Evolutionary conservation across 2,888 invertebrate genomes (phyloP), one percentile per base, ranked within the genome.

Genomic region (Aleiodes leptofemur): DNA sequence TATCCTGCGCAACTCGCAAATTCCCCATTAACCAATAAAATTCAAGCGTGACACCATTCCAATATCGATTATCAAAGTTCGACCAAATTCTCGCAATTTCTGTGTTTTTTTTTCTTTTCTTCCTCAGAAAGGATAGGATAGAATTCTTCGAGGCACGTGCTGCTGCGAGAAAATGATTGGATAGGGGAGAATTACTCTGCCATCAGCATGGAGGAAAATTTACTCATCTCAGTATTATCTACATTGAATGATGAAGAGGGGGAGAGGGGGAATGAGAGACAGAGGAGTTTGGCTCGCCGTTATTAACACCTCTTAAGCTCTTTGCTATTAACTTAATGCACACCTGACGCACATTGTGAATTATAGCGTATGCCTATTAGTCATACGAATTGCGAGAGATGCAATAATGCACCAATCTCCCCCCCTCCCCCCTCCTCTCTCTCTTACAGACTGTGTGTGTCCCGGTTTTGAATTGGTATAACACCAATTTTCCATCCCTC

Each of bases 341-440:
- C 78, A 79, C 79, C 79, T 79, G 79, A 79, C 79, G 72, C 78
- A 68, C 74, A 78, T 77, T 78, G 77, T 79, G 79, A 79, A 78
- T 79, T 79, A 79, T 79, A 59, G 76, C 76, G 69, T 76, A 78
- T 53, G 59, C 78, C 77, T 78, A 79, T 79, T 79, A 79, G 77
- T 79, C 76, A 79, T 77, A 73, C 53, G 56, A 76, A 69, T 79
- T 69, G 77, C 71, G 69, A 57, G 72, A 57, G 61, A 76, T 34
- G 59, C 57, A 76, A 72, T 31, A 66, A 56, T 76, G 68, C 16
- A 55, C 23, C 50, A 68, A 77, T 64, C 68, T 59, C 23, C 23
- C 23, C 23, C 23, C 2, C 23, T 23, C 2, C 23, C 1, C 69
- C 70, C 34, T 23, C 48, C 48, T 72, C 51, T 11, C 14, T 38